Evolutionary conservation across 2,888 invertebrate genomes (phyloP), one percentile per base, ranked within the genome.

Genomic region (Athalia rosae): DNA sequence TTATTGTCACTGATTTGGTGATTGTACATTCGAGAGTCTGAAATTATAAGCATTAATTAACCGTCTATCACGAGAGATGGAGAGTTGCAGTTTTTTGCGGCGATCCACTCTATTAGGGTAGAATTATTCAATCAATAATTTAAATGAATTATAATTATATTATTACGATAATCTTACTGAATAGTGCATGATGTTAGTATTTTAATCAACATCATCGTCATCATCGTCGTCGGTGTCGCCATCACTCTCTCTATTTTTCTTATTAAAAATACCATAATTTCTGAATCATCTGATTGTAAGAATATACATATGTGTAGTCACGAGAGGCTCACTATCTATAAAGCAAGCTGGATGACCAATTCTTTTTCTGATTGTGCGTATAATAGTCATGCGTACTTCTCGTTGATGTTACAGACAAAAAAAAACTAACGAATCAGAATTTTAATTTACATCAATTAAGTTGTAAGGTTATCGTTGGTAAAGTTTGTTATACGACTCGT

Each of bases 1-100:
- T 61, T 9, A 53, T 53, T 28, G 28, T 28, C 53, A 53, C 69
- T 56, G 69, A 69, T 13, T 69, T 41, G 48, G 69, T 69, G 56
- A 69, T n/a, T 69, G 15, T 41, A 28, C 28, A 28, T 28, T 28
- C 28, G 28, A 64, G 53, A n/a, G 67, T 67, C 53, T 50, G 59
- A 78, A 71, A 67, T 53, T 11, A 58, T 67, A 74, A 64, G 67
- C 48, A 62, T 48, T 13, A 47, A 63, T 53, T 41, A 69, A 48
- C 61, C n/a, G 3, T 48, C 15, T 6, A 41, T 13, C n/a, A 13
- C 63, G 11, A 45, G 48, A 66, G n/a, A 8, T 66, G 66, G 66
- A 48, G 13, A 56, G 11, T 53, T 69, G 53, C 53, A 28, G 9
- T 41, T 9, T 58, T 11, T 62, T 41, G 9, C 7, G n/a, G 5